A percentile compares a stretch with the other conserved stretches of the same genome.
Conservation (phyloP, 2,113 vertebrate genomes). For the Lanius collurio region DNA sequence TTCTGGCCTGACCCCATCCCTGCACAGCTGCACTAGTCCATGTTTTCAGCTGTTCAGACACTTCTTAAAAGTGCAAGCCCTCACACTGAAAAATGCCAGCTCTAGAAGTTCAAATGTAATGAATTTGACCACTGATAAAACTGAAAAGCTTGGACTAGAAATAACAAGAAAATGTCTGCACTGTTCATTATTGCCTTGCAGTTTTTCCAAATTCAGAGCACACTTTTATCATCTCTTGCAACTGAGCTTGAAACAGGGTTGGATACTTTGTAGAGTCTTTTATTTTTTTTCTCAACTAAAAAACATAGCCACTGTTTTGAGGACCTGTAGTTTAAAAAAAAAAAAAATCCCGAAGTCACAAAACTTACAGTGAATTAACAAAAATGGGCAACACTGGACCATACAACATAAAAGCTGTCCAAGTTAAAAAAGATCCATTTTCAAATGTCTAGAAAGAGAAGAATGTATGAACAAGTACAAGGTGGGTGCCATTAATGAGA, state of each 20-base stretch:
- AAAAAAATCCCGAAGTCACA: background rate
- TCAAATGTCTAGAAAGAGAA: background rate
- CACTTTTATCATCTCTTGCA: background rate
- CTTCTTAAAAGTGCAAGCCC: background rate
- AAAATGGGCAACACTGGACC: background rate
- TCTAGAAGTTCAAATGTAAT: background rate
- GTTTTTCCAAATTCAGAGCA: background rate
- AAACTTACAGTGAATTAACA: background rate
- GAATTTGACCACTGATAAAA: background rate
- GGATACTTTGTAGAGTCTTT: background rate
- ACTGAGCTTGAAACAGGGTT: background rate
- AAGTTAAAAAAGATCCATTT: background rate
- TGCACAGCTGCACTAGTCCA: background rate
- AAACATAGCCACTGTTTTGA: background rate
- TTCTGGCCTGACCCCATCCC: background rate
- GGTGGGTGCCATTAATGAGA: background rate
- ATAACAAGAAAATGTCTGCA: background rate
- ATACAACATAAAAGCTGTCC: background rate
- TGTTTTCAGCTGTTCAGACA: background rate
- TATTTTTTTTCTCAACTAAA: background rate
- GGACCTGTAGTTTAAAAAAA: background rate
- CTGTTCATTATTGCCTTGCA: background rate
- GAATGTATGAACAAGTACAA: background rate
- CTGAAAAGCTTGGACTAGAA: background rate
- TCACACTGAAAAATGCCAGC: background rate